phyloP scores from a whole-genome alignment of 2,113 vertebrate species.

The Orientallactaga bullata region DNA sequence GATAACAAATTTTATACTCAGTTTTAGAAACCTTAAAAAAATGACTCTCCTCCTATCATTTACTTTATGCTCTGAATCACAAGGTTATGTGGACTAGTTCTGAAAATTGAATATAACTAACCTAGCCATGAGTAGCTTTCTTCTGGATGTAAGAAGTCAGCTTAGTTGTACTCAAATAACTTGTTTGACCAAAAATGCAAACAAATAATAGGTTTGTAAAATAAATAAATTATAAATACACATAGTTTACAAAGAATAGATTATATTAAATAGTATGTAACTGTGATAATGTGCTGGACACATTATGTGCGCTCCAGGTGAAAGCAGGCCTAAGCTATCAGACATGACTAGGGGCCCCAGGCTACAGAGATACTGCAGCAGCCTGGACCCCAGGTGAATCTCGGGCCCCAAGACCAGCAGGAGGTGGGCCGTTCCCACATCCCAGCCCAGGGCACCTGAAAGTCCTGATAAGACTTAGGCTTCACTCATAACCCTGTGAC shows the following conservation, averaged over 20 bases:
- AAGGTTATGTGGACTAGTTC: background rate
- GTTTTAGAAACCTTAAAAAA: slow-evolving; percentile 16
- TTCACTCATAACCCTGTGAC: no score
- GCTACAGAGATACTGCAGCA: no score
- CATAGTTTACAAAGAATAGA: background rate
- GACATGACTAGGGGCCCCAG: no score
- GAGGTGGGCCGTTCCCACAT: no score
- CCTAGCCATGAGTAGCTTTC: background rate
- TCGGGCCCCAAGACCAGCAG: no score
- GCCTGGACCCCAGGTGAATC: no score
- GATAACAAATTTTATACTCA: slow-evolving; percentile 40
- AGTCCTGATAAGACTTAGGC: no score
- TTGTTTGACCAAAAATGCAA: slow-evolving; percentile 13
- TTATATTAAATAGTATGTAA: background rate
- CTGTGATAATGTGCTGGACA: background rate
- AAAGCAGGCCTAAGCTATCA: no score
- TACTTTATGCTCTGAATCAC: background rate
- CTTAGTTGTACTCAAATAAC: background rate
- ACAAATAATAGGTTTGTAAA: slow-evolving; percentile 3
- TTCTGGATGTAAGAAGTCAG: background rate
- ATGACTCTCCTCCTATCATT: background rate
- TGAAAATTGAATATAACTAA: background rate
- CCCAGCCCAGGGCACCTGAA: no score
- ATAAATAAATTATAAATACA: background rate
- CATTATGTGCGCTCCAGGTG: no score